phyloP scores from a whole-genome alignment of 2,888 invertebrate species.

The Cremastobaeus sp. region DNA sequence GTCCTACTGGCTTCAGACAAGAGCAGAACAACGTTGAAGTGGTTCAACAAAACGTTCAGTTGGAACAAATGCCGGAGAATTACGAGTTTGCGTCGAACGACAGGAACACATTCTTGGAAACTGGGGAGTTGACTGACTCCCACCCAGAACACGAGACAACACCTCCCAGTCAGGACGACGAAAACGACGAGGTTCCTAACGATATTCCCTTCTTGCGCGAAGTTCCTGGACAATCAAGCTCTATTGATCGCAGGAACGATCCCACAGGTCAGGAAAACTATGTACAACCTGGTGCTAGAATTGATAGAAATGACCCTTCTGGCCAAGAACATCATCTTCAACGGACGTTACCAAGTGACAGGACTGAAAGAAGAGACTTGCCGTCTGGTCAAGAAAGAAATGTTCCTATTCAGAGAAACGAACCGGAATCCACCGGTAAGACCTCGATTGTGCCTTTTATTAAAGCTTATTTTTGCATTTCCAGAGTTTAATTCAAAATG shows the following conservation, averaged over 20 bases:
- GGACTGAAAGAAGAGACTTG: constrained; percentile 74
- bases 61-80: constrained; percentile 71
- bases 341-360: constrained; percentile 66
- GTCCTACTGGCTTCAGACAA: constrained; percentile 66
- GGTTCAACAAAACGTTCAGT: constrained; percentile 62
- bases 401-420: constrained; percentile 63
- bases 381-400: constrained; percentile 75
- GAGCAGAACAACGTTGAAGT: constrained; percentile 72
- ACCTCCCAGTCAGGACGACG: constrained; percentile 75
- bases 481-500: not conserved
- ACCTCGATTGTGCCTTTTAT: not conserved
- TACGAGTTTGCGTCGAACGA: constrained; percentile 77
- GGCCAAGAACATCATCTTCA: constrained; percentile 69
- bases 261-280: constrained; percentile 76
- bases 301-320: constrained; percentile 73
- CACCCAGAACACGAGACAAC: constrained; percentile 74
- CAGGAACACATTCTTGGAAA: constrained; percentile 77
- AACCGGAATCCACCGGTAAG: constrained; percentile 63
- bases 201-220: constrained; percentile 76
- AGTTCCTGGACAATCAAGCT: constrained; percentile 76
- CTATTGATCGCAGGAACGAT: constrained; percentile 75
- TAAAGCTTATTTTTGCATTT: not conserved
- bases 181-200: constrained; percentile 76
- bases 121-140: constrained; percentile 77
- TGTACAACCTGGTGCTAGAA: constrained; percentile 65